Conservation (phyloP, 2,797 vertebrate species). For the Benthosema pterotum region DNA sequence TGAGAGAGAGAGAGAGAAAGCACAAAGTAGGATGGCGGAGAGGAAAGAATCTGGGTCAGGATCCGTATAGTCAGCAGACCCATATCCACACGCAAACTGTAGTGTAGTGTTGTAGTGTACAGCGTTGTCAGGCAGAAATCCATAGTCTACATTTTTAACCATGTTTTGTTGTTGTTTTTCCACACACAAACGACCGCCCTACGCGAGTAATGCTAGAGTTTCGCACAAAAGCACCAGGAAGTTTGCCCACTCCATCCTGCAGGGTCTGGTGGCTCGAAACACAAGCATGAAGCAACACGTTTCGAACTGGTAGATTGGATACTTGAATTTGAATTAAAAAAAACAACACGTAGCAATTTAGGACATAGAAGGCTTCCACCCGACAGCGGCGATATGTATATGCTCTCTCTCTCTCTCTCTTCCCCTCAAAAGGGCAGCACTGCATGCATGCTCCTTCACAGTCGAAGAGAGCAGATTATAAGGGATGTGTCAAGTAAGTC, state of each 20-base stretch:
- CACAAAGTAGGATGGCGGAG: constrained; percentile 9
- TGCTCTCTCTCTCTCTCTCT: not conserved
- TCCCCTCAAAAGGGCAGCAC: constrained; percentile 41
- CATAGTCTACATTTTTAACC: no score
- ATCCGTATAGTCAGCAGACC: constrained; percentile 59
- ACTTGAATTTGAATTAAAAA: no score
- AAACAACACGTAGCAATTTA: no score
- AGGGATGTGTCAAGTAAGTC: constrained; percentile 75
- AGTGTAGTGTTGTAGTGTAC: no score
- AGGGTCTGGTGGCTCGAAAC: constrained; percentile 84
- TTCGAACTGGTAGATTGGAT: no score
- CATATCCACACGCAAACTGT: constrained; percentile 22
- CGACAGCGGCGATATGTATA: not conserved
- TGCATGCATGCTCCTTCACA: constrained; percentile 50
- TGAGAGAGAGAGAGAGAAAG: constrained; percentile 6
- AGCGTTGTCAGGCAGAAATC: no score
- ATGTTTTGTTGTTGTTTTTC: no score
- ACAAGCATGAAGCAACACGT: no score
- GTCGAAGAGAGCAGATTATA: constrained; percentile 42
- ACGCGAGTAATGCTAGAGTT: no score
- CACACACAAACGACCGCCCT: no score
- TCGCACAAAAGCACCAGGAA: constrained; percentile 78
- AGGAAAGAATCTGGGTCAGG: constrained; percentile 72
- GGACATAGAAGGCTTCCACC: no score
- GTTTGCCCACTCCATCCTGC: constrained; percentile 96